Base-by-base conservation (phyloP, 2,113 vertebrate species). In the Menidia beryllina region DNA sequence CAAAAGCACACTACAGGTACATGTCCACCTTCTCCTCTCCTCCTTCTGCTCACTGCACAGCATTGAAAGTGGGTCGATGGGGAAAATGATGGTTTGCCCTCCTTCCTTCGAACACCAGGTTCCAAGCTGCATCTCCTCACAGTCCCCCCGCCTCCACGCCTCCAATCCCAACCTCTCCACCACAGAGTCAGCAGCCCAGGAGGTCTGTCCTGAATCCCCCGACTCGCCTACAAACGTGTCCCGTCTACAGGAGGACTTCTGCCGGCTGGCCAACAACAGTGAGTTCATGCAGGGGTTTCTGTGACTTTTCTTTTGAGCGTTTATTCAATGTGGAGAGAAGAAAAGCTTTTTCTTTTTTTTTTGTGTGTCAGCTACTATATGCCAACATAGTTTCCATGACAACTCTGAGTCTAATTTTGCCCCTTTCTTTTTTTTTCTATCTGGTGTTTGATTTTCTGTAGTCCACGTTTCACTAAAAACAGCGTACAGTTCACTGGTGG, bases 101-200 rank as follows among this genome's bases (percentile, higher is more conserved):
- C 36, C 1, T 12, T 14, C 69, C 2, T 68, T 56, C 67, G 25
- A 64, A 38, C 39, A 19, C 21, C 52, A 93, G 91, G 89, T 92
- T 7, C 89, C 89, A 2, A 88, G 83, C 75, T 91, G 88, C 7
- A 86, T 95, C 62, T 94, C 95, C 71, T 89, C 93, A 61, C 94
- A 94, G 6, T 91, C 95, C 14, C 72, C 95, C 75, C 95, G 95
- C 72, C 89, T 96, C 9, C 96, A 98, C 49, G 95, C 96, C 75
- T 98, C 96, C 88, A 97, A 99, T 86, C 98, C 97, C 13, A 99
- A 99, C 76, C 95, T 99, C 71, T 96, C 96, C 74, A 95, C 94
- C 19, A 91, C 93, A 69, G 96, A 97, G 81, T 86, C 94, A 69
- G 93, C 89, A 74, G 91, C 94, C 65, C 96, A 96, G 61, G 97